Conservation (phyloP, 1,140 invertebrate species). For the Platorchestia sp. region DNA sequence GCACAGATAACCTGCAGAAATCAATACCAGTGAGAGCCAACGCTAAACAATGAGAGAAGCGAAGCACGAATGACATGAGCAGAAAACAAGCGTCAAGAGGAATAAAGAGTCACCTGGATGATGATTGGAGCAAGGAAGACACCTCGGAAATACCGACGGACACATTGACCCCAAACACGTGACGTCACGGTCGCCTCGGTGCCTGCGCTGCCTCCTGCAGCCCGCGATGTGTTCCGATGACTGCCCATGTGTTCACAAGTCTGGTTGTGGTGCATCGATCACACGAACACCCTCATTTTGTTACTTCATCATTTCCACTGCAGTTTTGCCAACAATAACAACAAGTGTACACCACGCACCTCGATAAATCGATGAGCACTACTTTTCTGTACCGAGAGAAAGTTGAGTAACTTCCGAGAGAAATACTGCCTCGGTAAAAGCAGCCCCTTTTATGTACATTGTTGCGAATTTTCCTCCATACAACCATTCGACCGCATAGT, state of each 20-base stretch:
- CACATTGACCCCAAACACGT: not conserved
- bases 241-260: not conserved
- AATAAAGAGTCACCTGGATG: not conserved
- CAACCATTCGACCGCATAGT: no score
- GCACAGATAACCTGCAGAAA: not conserved
- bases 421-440: no score
- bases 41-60: not conserved
- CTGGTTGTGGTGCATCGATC: not conserved
- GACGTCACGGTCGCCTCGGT: not conserved
- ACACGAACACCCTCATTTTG: not conserved
- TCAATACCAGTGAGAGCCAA: not conserved
- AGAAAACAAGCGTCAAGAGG: not conserved
- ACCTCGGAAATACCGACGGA: not conserved
- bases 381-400: not conserved
- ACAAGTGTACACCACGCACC: not conserved
- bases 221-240: not conserved
- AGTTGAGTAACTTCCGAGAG: not conserved
- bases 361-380: not conserved
- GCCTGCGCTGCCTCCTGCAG: not conserved
- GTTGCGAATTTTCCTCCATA: no score
- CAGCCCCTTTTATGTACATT: no score
- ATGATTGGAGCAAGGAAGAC: not conserved
- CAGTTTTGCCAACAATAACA: not conserved
- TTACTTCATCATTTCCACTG: not conserved
- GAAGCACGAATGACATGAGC: not conserved